Conservation (phyloP, 2,113 vertebrate genomes). For the Ictidomys tridecemlineatus region DNA sequence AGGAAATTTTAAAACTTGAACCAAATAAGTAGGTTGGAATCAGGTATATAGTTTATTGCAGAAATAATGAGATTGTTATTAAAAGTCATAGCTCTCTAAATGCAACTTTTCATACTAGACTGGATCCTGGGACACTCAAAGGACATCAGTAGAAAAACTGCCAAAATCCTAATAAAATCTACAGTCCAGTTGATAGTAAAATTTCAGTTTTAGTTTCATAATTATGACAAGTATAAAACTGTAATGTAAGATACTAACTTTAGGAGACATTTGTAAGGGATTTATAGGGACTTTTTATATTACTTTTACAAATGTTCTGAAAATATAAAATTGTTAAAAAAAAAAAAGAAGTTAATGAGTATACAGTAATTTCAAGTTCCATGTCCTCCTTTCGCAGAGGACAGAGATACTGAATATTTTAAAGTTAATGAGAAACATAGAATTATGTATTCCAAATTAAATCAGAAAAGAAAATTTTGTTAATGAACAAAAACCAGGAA, state of each 20-base stretch:
- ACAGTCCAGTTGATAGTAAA: slow-evolving; percentile 7
- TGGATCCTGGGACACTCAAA: neutral
- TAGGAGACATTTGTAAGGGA: neutral
- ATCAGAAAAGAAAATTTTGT: neutral
- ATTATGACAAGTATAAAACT: neutral
- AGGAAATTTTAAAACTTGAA: neutral
- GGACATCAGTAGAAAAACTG: neutral
- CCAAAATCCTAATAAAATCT: slow-evolving; percentile 24
- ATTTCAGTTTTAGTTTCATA: neutral
- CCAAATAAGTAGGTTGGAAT: slow-evolving; percentile 22
- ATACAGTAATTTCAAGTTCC: neutral
- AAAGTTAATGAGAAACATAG: neutral
- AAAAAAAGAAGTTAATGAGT: neutral
- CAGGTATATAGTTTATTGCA: slow-evolving; percentile 27
- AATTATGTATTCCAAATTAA: neutral
- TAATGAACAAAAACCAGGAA: neutral
- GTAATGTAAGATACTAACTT: slow-evolving; percentile 7
- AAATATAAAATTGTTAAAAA: neutral
- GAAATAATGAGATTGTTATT: slow-evolving; percentile 8
- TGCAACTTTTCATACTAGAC: neutral
- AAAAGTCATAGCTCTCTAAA: slow-evolving; percentile 28
- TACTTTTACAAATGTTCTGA: neutral
- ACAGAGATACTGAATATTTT: neutral
- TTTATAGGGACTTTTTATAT: neutral
- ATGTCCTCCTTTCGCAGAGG: neutral